Evolutionary conservation across 2,888 invertebrate species (phyloP), one percentile per base, ranked within the genome.

Genomic region (Lissocephala sabroskyi): DNA sequence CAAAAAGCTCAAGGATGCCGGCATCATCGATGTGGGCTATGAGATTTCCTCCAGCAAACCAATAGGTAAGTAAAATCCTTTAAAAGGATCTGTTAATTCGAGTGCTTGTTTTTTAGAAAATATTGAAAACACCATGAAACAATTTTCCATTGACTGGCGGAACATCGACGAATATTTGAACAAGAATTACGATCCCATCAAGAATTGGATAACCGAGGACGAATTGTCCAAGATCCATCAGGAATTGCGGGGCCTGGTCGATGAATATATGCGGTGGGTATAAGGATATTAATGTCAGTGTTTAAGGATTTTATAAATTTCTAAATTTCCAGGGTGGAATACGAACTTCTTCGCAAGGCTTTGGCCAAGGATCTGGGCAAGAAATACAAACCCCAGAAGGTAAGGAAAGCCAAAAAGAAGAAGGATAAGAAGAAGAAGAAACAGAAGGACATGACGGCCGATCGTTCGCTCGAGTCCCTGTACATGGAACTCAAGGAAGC

Each of bases 401-500:
- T 75, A 1, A 46, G 55, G 19, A 74, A 62, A 43, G 26, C 49
- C 1, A 79, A 75, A 41, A 46, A 53, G 13, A 54, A 62, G 23
- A 78, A 71, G 37, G 43, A 28, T 0, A 85, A 80, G 43, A 86
- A 81, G 51, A 85, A 85, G 56, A 89, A 87, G 68, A 52, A 45
- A n/a, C 3, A 41, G 2, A 89, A 89, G 67, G 91, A 91, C 80
- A 47, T 76, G 4, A 90, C 90, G 1, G 88, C 84, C 1, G 86
- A 89, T 64, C 84, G 89, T 59, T 83, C 86, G 1, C 82, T 86
- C 2, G 88, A 89, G 58, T 90, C 90, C 5, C 80, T 92, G 14
- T 92, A 90, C 66, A 87, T 90, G 65, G 92, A 93, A 80, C 84
- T 94, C 16, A 52, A 63, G 48, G 63, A 67, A 16, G 55, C 49